phyloP scores from a whole-genome alignment of 92 coral and sea anemone species.

The Zoanthus sociatus region DNA sequence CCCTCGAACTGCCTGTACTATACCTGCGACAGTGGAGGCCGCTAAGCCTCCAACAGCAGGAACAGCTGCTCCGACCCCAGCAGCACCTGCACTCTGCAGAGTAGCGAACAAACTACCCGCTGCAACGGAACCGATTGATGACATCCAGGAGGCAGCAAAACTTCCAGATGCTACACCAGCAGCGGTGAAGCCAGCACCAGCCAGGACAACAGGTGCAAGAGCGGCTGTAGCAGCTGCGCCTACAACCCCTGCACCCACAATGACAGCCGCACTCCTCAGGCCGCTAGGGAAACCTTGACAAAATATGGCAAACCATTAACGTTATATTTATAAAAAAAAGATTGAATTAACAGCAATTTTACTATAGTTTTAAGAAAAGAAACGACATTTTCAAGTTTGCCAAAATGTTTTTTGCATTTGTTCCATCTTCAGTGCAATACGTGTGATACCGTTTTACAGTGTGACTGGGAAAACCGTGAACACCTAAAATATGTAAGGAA shows the following conservation, averaged over 20 bases:
- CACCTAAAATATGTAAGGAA: too few species aligned
- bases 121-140: constrained; percentile 1
- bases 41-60: constrained; percentile 7
- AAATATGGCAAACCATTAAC: too few species aligned
- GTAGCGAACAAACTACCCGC: constrained; percentile 20
- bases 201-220: constrained; percentile 16
- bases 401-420: too few species aligned
- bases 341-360: too few species aligned
- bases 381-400: too few species aligned
- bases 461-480: too few species aligned
- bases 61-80: constrained; percentile 15
- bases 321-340: too few species aligned
- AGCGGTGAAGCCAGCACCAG: constrained; percentile 17
- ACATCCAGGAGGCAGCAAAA: constrained; percentile 25
- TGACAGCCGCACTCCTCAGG: background rate
- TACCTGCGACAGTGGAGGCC: constrained; percentile 2
- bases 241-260: constrained; percentile 13
- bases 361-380: too few species aligned
- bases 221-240: constrained; percentile 32
- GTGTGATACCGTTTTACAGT: too few species aligned
- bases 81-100: constrained; percentile 35
- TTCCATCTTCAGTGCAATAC: too few species aligned
- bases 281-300: background rate
- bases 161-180: constrained; percentile 26
- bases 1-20: background rate